Base-by-base conservation (phyloP, 2,113 vertebrate species). In the Prochilodus magdalenae region DNA sequence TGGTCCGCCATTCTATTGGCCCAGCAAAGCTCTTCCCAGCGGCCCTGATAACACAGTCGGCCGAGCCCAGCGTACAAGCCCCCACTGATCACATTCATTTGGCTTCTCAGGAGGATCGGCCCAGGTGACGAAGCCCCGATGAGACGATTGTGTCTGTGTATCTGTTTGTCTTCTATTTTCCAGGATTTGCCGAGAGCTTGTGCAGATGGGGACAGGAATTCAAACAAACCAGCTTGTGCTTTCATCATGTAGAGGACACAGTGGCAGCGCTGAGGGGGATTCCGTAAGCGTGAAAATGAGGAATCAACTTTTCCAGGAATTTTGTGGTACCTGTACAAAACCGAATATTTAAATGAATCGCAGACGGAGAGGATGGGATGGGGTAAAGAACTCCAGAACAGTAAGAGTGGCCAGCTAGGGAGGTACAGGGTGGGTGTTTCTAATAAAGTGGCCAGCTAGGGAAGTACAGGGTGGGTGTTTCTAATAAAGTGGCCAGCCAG, bases 71-170 rank as follows among this genome's bases (percentile, higher is more conserved):
- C 13, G 33, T 5, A 24, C 20, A 0, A n/a, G 36, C 36, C 66
- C 66, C 66, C 24, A 16, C 66, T 70, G 33, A n/a, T 13, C 66
- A 24, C 33, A 44, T 70, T 70, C 66, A 44, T 44, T 70, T 26
- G 33, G 66, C 36, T 44, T n/a, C 20, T 24, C 57, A 5, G 66
- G 7, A 70, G 36, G 66, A 44, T 70, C 66, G n/a, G 7, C 11
- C 22, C 66, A 70, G 66, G 66, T 24, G 66, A 70, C 44, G 66
- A 70, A 70, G 66, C 66, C 36, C 66, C 4, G 36, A 70, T 22
- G 66, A 44, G 33, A 24, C 24, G 65, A 67, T 67, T 66, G 63
- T 0, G 29, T 66, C 26, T 11, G 30, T 24, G 33, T 70, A n/a
- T 44, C 3, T 44, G 20, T 24, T 36, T n/a, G 66, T 44, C 36